These are phyloP conservation scores for Portunus trituberculatus DNA, from an alignment of 1,140 invertebrate species.

Conservation along the genomic window DNA sequence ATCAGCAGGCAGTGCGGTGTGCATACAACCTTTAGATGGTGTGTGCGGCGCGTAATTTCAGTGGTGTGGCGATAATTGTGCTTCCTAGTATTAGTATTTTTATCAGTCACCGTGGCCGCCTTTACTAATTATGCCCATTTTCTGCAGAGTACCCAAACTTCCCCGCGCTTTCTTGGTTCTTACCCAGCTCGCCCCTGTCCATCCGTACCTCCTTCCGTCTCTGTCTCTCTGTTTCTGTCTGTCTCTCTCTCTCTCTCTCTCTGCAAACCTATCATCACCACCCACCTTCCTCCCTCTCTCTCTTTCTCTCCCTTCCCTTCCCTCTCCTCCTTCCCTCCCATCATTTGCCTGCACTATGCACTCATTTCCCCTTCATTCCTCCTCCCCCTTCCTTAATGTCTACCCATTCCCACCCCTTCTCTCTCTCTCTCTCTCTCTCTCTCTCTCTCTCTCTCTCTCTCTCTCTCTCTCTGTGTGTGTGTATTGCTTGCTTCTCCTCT, in stretches of 20 bases:
- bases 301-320: neutral
- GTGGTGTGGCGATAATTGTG: neutral
- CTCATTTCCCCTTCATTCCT: conserved; percentile 12
- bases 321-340: neutral
- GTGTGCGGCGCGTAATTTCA: neutral
- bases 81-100: conserved; percentile 14
- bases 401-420: neutral
- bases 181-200: neutral
- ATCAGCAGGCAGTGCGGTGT: too few species aligned
- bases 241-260: conserved; percentile 51
- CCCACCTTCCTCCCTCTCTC: neutral
- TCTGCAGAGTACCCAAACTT: neutral
- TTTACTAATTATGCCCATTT: neutral
- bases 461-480: neutral
- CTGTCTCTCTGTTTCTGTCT: conserved; percentile 18
- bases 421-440: neutral
- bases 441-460: conserved; percentile 35
- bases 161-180: neutral
- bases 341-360: neutral
- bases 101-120: neutral
- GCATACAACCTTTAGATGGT: neutral
- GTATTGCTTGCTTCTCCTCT: neutral
- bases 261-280: neutral
- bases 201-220: neutral
- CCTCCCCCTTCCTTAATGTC: conserved; percentile 27